phyloP scores from a whole-genome alignment of 2,113 vertebrate species.

The Murina feae region DNA sequence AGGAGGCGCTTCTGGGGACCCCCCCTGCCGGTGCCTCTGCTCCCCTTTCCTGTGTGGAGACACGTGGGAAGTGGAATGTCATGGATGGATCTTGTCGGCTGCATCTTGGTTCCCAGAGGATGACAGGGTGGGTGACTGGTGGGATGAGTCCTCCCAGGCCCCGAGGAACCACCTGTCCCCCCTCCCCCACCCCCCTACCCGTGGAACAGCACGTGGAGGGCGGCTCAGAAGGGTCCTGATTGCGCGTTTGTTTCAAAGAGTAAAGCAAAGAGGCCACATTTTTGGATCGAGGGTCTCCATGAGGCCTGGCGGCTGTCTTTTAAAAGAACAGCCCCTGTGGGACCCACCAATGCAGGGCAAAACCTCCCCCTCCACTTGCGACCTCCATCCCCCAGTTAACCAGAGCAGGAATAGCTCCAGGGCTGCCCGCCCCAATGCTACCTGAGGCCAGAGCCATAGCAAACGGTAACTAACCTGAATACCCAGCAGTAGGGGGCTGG shows the following conservation, averaged over 20 bases:
- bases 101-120: background rate
- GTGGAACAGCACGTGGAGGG: background rate
- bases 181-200: too few species aligned
- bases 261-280: background rate
- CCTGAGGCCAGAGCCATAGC: too few species aligned
- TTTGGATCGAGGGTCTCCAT: background rate
- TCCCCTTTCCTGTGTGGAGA: background rate
- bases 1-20: background rate
- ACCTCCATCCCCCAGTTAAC: background rate
- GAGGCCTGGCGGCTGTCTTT: background rate
- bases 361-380: background rate
- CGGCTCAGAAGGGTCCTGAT: background rate
- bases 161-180: background rate
- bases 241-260: background rate
- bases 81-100: background rate
- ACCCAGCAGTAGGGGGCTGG: background rate
- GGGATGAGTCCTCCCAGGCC: background rate
- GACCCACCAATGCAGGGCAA: accelerated
- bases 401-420: background rate
- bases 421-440: accelerated
- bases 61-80: accelerated
- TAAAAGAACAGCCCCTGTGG: background rate
- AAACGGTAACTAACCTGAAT: background rate
- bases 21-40: background rate
- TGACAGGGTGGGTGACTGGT: background rate